Conservation (phyloP, 1,140 invertebrate genomes). For the Metopolophium dirhodum region DNA sequence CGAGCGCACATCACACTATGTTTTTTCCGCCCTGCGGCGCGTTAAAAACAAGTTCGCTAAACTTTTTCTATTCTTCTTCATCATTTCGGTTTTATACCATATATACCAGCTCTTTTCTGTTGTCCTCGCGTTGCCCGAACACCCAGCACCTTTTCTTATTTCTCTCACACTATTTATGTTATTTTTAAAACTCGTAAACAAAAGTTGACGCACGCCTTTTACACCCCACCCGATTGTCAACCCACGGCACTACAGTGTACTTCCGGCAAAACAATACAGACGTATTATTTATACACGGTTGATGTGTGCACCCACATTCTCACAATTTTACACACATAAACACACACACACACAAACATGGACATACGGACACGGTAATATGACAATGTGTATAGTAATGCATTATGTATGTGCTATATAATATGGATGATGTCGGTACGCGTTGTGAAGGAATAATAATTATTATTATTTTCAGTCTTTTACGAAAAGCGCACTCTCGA, state of each 20-base stretch:
- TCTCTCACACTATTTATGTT: not conserved
- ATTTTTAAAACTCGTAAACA: not conserved
- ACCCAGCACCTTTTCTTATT: too few species aligned
- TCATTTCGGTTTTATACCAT: not conserved
- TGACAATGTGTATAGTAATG: not conserved
- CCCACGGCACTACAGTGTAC: not conserved
- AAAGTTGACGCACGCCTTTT: not conserved
- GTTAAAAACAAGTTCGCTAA: not conserved
- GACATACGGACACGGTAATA: not conserved
- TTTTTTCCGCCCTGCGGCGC: not conserved
- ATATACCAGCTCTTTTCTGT: not conserved
- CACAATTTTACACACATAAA: not conserved
- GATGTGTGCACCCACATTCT: not conserved
- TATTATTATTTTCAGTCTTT: not conserved
- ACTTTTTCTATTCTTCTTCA: conserved; percentile 40
- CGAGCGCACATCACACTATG: not conserved
- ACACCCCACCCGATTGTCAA: not conserved
- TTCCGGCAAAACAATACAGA: not conserved
- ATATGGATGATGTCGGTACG: not conserved
- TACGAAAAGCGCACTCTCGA: not conserved
- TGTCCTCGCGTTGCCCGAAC: not conserved
- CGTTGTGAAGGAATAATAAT: not conserved
- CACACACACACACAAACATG: not conserved
- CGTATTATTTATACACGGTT: not conserved
- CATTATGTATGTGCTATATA: not conserved